Evolutionary conservation across 30 jellyfish, hydroid and myxozoan species (phyloP).

Genomic region (Hydractinia echinata): DNA sequence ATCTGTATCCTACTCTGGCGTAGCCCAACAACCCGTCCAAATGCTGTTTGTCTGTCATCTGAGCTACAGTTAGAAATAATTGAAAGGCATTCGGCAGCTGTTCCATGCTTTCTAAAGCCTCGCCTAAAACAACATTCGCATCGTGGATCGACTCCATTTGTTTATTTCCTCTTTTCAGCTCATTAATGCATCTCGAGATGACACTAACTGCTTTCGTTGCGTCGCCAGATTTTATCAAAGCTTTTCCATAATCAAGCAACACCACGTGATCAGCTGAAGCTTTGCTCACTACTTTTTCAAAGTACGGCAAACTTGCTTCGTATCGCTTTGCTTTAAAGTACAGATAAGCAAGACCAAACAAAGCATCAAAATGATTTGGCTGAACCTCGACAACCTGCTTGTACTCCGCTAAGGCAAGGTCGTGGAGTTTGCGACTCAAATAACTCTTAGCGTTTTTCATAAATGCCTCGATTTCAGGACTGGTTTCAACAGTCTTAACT

Average conservation of each 20-base stretch:
- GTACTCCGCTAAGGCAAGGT: constrained; percentile 1
- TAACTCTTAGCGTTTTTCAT: neutral
- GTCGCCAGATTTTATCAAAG: constrained; percentile 12
- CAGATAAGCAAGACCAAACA: constrained; percentile 28
- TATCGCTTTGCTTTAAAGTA: constrained; percentile 23
- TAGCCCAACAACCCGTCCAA: constrained; percentile 32
- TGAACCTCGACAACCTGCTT: neutral
- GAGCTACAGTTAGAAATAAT: constrained; percentile 19
- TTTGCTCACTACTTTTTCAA: constrained; percentile 11
- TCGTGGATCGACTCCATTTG: neutral
- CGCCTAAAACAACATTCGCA: constrained; percentile 29
- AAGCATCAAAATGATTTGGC: constrained; percentile 14
- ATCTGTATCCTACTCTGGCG: constrained; percentile 32
- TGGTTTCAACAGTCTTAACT: neutral
- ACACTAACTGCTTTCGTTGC: constrained; percentile 20
- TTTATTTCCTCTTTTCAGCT: constrained; percentile 17
- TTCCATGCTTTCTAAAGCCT: constrained; percentile 23
- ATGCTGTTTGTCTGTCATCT: constrained; percentile 36
- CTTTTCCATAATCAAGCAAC: constrained; percentile 13
- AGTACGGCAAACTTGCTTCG: constrained; percentile 19
- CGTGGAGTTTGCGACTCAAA: neutral
- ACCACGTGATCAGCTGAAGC: constrained; percentile 11
- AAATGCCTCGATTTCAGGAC: neutral
- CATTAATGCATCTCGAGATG: constrained; percentile 13
- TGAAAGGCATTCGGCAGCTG: constrained; percentile 30